Base-by-base conservation (phyloP, 1,140 invertebrate genomes). In the Berghia stephanieae region DNA sequence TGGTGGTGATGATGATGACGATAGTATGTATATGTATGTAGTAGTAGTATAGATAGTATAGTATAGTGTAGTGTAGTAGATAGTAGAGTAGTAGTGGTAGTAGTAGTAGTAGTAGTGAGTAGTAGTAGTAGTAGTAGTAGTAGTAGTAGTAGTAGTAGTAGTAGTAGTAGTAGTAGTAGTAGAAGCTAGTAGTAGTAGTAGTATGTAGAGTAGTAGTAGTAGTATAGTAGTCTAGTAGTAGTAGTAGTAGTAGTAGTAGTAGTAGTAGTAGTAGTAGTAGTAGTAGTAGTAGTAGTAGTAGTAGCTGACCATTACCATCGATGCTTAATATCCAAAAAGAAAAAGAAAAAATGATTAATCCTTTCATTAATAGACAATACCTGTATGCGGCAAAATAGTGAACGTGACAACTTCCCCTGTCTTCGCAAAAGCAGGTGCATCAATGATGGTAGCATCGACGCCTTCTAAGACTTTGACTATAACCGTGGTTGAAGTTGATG, bases 351-450 rank as follows among this genome's bases (percentile, higher is more conserved):
- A 55, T 49, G 3, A 13, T 77, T 27, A 36, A 18, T 8, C 18
- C n/a, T 27, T 57, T 34, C 1, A 42, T 38, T 2, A 42, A 5
- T 36, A 52, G 38, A 18, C 40, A 2, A 55, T 77, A 85, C 84
- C 84, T 82, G 83, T 83, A 57, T 85, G 84, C 4, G 79, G 79
- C 34, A 68, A 36, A 2, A 83, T 40, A 18, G 70, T 38, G 49
- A 83, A 79, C 18, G 43, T 49, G 4, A 75, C 68, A 0, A 49
- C 2, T 0, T 55, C 57, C 0, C 69, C 68, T 21, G 77, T 81
- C 18, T 40, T 73, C 5, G 66, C 72, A 74, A 79, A 86, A 3
- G 6, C n/a, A 13, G 78, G 78, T 2, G 74, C 46, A 13, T 72
- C 44, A 1, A 82, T 79, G n/a, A 77, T 66, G 24, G 81, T 79